Conservation (phyloP, 2,888 invertebrate species). For the Scaptomyza polygonia region DNA sequence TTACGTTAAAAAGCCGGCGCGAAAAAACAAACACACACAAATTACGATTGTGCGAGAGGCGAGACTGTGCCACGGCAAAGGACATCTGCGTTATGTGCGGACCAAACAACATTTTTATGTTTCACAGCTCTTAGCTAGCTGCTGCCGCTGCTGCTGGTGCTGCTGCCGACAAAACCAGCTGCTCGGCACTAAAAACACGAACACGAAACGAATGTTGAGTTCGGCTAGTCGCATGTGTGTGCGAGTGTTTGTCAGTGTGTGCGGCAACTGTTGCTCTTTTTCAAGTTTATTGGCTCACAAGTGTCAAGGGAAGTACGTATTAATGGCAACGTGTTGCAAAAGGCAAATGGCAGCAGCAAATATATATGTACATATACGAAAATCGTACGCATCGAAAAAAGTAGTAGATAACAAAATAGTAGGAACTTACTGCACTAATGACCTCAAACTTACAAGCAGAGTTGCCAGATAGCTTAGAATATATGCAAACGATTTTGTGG, state of each 20-base stretch:
- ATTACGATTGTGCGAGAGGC: constrained; percentile 54
- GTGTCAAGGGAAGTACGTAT: constrained; percentile 76
- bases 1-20: constrained; percentile 57
- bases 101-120: constrained; percentile 27
- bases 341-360: constrained; percentile 20
- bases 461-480: constrained; percentile 42
- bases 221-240: constrained; percentile 43
- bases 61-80: constrained; percentile 67
- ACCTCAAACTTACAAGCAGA: constrained; percentile 15
- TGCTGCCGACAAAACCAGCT: constrained; percentile 8
- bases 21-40: constrained; percentile 5
- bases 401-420: constrained; percentile 63
- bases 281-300: constrained; percentile 81
- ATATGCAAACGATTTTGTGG: neutral
- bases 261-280: constrained; percentile 82
- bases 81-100: constrained; percentile 79
- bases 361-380: neutral
- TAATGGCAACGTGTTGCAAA: constrained; percentile 79
- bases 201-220: constrained; percentile 2
- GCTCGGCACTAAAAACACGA: constrained; percentile 24
- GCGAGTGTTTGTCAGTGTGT: constrained; percentile 25
- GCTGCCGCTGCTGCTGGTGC: constrained; percentile 18
- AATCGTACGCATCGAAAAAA: constrained; percentile 32
- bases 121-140: constrained; percentile 13
- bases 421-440: constrained; percentile 38